Evolutionary conservation across 2,113 vertebrate genomes (phyloP).

Genomic region (Hystrix cristata): DNA sequence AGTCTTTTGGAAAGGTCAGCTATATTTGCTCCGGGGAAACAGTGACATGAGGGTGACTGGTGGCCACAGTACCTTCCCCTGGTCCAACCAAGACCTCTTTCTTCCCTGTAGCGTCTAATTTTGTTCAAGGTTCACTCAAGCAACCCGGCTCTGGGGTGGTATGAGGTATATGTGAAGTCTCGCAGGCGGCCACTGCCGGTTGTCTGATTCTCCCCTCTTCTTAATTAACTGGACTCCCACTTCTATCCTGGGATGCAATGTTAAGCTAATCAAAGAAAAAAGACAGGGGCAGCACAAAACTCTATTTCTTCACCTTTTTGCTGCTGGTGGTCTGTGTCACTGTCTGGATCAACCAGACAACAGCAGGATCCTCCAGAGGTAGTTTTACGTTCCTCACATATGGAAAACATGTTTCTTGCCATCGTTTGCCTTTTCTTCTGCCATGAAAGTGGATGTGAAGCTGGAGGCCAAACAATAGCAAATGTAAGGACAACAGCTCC

Average conservation of each 20-base stretch:
- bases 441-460: neutral
- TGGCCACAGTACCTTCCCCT: neutral
- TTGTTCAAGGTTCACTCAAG: neutral
- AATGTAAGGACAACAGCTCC: neutral
- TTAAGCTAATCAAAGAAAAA: neutral
- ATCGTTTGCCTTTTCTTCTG: neutral
- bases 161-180: neutral
- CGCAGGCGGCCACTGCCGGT: neutral
- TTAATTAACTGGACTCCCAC: neutral
- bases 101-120: neutral
- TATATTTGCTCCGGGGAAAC: neutral
- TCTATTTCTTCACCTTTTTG: neutral
- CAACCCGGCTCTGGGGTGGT: neutral
- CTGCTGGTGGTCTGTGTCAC: neutral
- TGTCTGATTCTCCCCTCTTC: neutral
- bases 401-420: neutral
- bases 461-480: neutral
- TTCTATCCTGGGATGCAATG: neutral
- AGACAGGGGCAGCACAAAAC: fast-evolving
- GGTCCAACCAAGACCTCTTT: neutral
- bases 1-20: neutral
- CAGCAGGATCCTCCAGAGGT: neutral
- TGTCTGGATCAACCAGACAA: neutral
- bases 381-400: neutral
- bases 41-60: neutral